phyloP scores from a whole-genome alignment of 2,888 invertebrate species.

The Orchestes rusci region DNA sequence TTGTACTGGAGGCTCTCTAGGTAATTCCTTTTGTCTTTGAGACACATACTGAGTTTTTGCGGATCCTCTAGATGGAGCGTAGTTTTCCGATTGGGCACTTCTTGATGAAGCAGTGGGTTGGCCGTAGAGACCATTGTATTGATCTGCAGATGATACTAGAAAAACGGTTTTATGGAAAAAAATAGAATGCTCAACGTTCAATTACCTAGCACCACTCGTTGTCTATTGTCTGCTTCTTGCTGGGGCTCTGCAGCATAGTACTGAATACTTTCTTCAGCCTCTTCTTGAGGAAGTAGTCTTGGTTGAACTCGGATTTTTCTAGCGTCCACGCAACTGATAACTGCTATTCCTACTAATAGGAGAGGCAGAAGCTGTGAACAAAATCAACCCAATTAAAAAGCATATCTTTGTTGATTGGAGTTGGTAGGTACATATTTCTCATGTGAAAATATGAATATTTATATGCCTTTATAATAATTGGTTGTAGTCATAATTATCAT shows the following conservation, averaged over 20 bases:
- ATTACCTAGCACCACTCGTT: slow-evolving; percentile 21
- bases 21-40: slow-evolving; percentile 49
- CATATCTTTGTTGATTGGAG: no score
- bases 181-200: background rate
- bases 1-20: slow-evolving; percentile 68
- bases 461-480: no score
- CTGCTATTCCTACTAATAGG: slow-evolving; percentile 31
- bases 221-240: slow-evolving; percentile 20
- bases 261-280: slow-evolving; percentile 44
- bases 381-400: no score
- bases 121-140: slow-evolving; percentile 46
- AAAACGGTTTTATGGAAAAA: background rate
- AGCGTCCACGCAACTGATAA: slow-evolving; percentile 37
- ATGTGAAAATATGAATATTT: no score
- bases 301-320: slow-evolving; percentile 49
- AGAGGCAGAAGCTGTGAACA: slow-evolving; percentile 34
- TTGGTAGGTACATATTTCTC: no score
- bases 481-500: no score
- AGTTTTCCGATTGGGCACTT: slow-evolving; percentile 36
- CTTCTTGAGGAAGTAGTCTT: slow-evolving; percentile 43
- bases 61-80: slow-evolving; percentile 37
- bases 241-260: slow-evolving; percentile 43
- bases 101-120: slow-evolving; percentile 41
- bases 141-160: slow-evolving; percentile 39
- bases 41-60: slow-evolving; percentile 36